A percentile compares a stretch with the other conserved stretches of the same genome.
These are phyloP conservation scores for Odontomachus brunneus DNA, from an alignment of 1,140 invertebrate genomes.

Conservation along the genomic window DNA sequence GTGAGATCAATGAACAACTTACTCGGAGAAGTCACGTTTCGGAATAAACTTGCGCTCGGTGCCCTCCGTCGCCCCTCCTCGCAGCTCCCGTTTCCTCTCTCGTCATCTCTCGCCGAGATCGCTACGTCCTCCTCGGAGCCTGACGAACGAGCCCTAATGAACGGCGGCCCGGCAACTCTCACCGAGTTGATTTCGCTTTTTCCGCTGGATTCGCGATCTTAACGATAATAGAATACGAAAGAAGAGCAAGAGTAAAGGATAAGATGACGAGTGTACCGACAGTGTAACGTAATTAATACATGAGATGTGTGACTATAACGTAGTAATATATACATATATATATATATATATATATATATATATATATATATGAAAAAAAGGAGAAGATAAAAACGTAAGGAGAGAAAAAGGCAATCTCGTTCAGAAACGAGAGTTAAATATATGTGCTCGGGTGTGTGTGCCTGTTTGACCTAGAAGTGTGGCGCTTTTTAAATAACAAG, in stretches of 20 bases:
- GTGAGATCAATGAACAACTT: conserved; percentile 67
- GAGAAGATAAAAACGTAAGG: conserved; percentile 21
- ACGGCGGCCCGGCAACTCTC: conserved; percentile 24
- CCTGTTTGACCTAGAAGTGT: conserved; percentile 36
- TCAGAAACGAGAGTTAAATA: conserved; percentile 44
- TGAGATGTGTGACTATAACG: conserved; percentile 52
- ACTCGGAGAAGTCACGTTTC: conserved; percentile 58
- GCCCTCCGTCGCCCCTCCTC: neutral
- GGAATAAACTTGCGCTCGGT: conserved; percentile 59
- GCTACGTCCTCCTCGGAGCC: neutral
- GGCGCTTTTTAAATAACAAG: conserved; percentile 62
- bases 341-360: too few relatives aligned
- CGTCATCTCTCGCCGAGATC: too few relatives aligned
- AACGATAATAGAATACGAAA: conserved; percentile 59
- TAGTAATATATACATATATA: conserved; percentile 56
- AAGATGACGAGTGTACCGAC: conserved; percentile 44
- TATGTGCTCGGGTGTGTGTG: conserved; percentile 39
- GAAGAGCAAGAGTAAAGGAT: conserved; percentile 39
- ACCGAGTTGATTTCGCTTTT: conserved; percentile 67
- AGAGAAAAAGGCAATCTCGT: conserved; percentile 29
- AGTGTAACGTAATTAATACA: conserved; percentile 57
- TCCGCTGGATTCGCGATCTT: conserved; percentile 54
- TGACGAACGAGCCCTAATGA: conserved; percentile 6
- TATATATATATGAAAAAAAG: too few relatives aligned
- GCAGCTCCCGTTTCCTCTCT: neutral